Evolutionary conservation across 1,140 invertebrate genomes (phyloP), one percentile per base, ranked within the genome.

Genomic region (Caenorhabditis briggsae): DNA sequence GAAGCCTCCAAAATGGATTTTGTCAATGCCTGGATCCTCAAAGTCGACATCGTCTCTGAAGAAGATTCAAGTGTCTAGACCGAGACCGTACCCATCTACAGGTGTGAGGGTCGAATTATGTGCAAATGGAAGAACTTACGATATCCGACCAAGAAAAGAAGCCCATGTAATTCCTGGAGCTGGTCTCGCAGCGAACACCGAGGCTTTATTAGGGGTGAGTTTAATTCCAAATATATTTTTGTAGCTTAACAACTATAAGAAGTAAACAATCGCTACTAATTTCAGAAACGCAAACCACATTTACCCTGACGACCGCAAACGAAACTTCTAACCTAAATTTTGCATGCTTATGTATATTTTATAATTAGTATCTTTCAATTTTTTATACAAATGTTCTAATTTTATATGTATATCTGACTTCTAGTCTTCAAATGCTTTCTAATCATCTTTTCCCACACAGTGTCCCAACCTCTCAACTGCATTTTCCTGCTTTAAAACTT

Each of bases 41-140:
- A 78, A 78, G 14, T 78, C 70, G 3, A 50, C 70, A 23, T 78
- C 70, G 11, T 78, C 70, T 8, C 70, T 78, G 14, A 78, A 78
- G 23, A 78, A 78, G 46, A 78, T 78, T 78, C 70, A 78, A 78
- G 70, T 78, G 3, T 78, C 70, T 23, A 12, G 70, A 50, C 70
- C 70, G 12, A 78, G 70, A 23, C 70, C 70, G 20, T 78, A 78
- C 18, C 70, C 70, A 50, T 78, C 70, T 50, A 50, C 18, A 9
- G 70, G 70, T 9, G 70, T 78, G 23, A 48, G 70, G 23, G 70
- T 78, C 8, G 70, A 78, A 50, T 41, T 78, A 20, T 78, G 70
- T 78, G 70, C 70, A 14, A 78, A 78, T 78, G 70, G 70, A 20
- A 78, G 23, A 5, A 53, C 1, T 5, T 78, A 78, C 23, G 70